Conservation (phyloP, 1,140 invertebrate species). For the Brachionus asplanchnoidis region DNA sequence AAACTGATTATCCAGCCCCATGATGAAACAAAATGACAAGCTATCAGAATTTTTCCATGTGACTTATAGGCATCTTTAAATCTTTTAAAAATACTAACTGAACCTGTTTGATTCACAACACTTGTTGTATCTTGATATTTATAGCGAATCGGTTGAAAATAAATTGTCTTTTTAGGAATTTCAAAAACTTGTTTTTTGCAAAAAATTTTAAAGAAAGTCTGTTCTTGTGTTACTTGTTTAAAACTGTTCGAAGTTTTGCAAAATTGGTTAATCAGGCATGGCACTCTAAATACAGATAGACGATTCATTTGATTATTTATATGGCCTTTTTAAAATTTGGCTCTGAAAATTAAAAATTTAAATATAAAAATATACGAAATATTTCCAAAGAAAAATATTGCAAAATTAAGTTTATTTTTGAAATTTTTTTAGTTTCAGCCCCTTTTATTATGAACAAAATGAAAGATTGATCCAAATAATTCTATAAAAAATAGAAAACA, state of each 20-base stretch:
- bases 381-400: background rate
- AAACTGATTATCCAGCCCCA: constrained; percentile 27
- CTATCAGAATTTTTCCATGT: constrained; percentile 38
- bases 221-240: background rate
- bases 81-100: constrained; percentile 26
- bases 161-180: background rate
- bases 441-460: no score
- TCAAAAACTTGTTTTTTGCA: background rate
- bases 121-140: background rate
- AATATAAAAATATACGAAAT: background rate
- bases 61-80: constrained; percentile 41
- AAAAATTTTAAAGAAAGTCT: background rate
- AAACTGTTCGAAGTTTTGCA: background rate
- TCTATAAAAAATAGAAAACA: no score
- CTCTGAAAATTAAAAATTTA: background rate
- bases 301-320: background rate
- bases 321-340: background rate
- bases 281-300: background rate
- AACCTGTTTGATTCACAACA: background rate
- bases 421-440: background rate
- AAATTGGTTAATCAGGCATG: background rate
- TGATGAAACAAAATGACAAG: background rate
- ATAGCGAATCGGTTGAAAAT: background rate
- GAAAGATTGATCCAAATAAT: background rate
- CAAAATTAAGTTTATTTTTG: background rate